Percentiles rank a stretch among this genome's conserved stretches.
These are phyloP conservation scores for Lepidochrysops patricia DNA, from an alignment of 2,888 invertebrate species.

Conservation along the genomic window DNA sequence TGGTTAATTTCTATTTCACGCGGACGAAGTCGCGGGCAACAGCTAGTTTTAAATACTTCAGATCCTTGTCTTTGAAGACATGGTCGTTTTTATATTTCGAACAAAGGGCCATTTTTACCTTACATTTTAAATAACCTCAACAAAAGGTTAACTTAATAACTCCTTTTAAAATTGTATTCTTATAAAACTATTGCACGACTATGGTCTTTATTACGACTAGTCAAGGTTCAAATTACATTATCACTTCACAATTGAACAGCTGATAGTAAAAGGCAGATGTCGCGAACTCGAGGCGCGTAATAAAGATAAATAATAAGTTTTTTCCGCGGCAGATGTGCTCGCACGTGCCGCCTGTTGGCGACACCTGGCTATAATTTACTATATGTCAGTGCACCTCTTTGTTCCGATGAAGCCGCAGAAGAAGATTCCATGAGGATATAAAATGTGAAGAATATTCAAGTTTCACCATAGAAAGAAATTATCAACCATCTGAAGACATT, in stretches of 20 bases:
- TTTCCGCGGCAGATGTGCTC: constrained; percentile 56
- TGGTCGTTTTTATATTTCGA: background rate
- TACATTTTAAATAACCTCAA: constrained; percentile 8
- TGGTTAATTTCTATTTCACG: too few relatives aligned
- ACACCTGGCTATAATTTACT: constrained; percentile 52
- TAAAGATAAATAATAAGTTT: constrained; percentile 51
- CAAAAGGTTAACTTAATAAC: background rate
- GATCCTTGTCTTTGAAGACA: background rate
- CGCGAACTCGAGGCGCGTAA: constrained; percentile 38
- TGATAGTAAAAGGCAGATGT: constrained; percentile 43
- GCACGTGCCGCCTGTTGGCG: constrained; percentile 52
- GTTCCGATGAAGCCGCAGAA: background rate
- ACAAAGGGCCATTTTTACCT: background rate
- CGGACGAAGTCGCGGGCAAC: too few relatives aligned
- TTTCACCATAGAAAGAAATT: too few relatives aligned
- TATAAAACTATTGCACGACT: background rate
- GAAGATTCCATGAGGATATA: background rate
- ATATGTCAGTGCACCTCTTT: constrained; percentile 30
- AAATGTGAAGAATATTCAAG: too few relatives aligned
- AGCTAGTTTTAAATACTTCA: background rate
- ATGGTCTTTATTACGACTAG: background rate
- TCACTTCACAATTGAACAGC: constrained; percentile 22
- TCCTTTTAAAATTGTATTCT: background rate
- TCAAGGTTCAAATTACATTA: background rate
- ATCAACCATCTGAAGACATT: too few relatives aligned